Evolutionary conservation across 1,140 invertebrate species (phyloP).

Genomic region (Neodiprion fabricii): DNA sequence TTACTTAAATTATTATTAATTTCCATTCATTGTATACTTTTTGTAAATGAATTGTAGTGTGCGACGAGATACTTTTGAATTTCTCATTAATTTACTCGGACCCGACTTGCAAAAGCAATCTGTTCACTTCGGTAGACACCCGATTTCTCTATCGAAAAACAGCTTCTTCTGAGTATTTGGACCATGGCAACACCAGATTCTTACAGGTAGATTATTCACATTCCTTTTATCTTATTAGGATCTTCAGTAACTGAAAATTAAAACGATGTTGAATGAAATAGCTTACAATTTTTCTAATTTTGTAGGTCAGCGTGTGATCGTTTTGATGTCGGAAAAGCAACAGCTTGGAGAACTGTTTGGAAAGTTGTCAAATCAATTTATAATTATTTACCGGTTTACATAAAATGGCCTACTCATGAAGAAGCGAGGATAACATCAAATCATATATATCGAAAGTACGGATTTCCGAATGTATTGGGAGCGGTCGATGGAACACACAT

Average conservation of each 20-base stretch:
- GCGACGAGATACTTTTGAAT: slow-evolving; percentile 15
- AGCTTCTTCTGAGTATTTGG: no score
- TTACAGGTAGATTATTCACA: slow-evolving; percentile 12
- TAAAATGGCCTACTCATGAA: slow-evolving; percentile 16
- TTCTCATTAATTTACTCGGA: slow-evolving; percentile 11
- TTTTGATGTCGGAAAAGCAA: slow-evolving; percentile 33
- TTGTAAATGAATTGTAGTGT: slow-evolving; percentile 4
- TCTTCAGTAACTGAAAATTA: background rate
- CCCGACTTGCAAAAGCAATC: slow-evolving; percentile 8
- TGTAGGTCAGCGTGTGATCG: slow-evolving; percentile 29
- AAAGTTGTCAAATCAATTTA: background rate
- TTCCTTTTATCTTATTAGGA: background rate
- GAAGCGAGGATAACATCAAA: background rate
- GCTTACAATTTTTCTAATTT: background rate
- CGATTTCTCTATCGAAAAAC: background rate
- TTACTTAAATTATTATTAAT: no score
- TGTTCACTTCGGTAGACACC: slow-evolving; percentile 1
- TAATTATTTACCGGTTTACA: background rate
- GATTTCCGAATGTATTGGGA: slow-evolving; percentile 33
- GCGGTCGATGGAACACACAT: slow-evolving; percentile 35
- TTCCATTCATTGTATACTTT: no score
- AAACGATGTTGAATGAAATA: background rate
- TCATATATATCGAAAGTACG: background rate
- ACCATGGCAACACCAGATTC: background rate
- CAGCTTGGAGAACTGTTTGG: slow-evolving; percentile 16